Evolutionary conservation across 2,797 vertebrate species (phyloP).

Genomic region (Syncerus caffer): DNA sequence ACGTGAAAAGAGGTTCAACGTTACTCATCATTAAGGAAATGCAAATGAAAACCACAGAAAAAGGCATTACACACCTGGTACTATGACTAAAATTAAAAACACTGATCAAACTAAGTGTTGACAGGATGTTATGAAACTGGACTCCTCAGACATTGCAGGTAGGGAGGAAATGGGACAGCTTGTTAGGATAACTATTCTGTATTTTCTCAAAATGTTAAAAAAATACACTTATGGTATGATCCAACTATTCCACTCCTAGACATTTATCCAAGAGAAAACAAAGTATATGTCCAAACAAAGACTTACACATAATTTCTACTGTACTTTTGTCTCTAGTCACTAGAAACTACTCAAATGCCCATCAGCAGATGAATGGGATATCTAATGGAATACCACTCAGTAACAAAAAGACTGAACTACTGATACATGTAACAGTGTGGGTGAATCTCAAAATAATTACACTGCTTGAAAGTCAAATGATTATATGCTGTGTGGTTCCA

Average conservation of each 20-base stretch:
- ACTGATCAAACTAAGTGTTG: background rate
- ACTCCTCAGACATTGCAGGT: background rate
- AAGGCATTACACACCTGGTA: background rate
- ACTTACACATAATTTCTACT: background rate
- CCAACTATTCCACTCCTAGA: background rate
- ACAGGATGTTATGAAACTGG: background rate
- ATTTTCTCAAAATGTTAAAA: background rate
- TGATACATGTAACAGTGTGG: background rate
- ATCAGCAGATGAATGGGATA: background rate
- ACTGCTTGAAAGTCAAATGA: background rate
- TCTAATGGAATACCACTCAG: background rate
- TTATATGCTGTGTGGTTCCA: background rate
- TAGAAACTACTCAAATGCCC: background rate
- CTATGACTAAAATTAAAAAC: background rate
- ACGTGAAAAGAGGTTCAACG: background rate
- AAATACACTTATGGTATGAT: background rate
- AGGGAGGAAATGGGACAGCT: background rate
- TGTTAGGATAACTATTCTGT: background rate
- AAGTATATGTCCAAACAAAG: background rate
- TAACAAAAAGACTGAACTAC: background rate
- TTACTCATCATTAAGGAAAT: background rate
- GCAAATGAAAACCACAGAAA: background rate
- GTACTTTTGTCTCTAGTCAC: background rate
- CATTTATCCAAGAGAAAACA: background rate
- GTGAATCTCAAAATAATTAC: background rate